phyloP scores from a whole-genome alignment of 2,797 vertebrate species.

The Acanthurus tractus region DNA sequence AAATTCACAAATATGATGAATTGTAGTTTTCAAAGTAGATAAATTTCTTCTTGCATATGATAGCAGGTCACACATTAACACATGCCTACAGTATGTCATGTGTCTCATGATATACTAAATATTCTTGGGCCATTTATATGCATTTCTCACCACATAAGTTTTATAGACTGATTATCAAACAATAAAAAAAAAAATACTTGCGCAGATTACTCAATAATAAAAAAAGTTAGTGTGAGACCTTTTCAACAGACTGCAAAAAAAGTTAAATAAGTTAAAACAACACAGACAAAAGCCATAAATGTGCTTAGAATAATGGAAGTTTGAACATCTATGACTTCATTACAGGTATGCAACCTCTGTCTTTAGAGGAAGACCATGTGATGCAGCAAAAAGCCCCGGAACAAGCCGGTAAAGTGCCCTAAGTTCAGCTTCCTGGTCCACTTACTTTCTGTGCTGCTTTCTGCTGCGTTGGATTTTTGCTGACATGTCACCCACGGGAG shows the following conservation, averaged over 20 bases:
- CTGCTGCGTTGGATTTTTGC: constrained; percentile 64
- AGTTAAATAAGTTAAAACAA: background rate
- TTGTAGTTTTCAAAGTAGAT: background rate
- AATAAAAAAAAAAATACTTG: background rate
- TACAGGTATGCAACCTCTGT: background rate
- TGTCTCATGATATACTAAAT: background rate
- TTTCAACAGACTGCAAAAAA: background rate
- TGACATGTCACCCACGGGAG: constrained; percentile 70
- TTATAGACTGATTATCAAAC: too few species aligned
- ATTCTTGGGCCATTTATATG: background rate
- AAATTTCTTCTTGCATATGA: background rate
- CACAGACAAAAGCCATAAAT: background rate
- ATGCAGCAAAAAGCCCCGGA: accelerated
- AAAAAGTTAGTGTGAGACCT: too few species aligned
- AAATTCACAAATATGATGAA: too few species aligned
- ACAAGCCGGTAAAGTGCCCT: background rate
- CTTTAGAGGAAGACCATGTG: background rate
- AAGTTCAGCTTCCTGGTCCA: constrained; percentile 15
- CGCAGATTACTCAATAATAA: background rate
- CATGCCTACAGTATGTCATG: background rate
- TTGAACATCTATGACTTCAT: background rate
- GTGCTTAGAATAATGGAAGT: background rate
- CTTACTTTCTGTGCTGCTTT: constrained; percentile 78
- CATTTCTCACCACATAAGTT: too few species aligned
- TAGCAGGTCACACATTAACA: background rate